Conservation (phyloP, 2,113 vertebrate genomes). For the Ploceus nigricollis region DNA sequence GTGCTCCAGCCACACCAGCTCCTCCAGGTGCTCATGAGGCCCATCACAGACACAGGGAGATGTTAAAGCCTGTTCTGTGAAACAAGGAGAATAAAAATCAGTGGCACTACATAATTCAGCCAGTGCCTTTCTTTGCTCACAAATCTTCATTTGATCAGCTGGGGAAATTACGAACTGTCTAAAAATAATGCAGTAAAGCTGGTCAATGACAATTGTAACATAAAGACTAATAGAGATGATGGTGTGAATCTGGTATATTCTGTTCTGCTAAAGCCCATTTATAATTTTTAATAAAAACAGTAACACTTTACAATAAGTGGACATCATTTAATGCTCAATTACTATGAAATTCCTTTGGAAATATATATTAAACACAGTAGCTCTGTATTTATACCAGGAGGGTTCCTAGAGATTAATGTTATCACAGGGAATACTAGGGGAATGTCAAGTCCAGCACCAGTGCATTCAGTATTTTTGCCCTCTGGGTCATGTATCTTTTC, state of each 20-base stretch:
- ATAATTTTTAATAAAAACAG: slow-evolving; percentile 61
- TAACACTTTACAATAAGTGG: slow-evolving; percentile 53
- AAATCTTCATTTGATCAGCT: slow-evolving; percentile 61
- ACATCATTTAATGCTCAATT: slow-evolving; percentile 68
- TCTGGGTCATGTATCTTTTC: background rate
- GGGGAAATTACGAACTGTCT: slow-evolving; percentile 58
- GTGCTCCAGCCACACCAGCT: background rate
- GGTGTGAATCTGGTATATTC: slow-evolving; percentile 12
- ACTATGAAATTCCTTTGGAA: slow-evolving; percentile 65
- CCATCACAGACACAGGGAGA: background rate
- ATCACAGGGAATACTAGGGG: slow-evolving; percentile 40
- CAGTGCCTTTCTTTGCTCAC: slow-evolving; percentile 6
- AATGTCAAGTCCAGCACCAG: slow-evolving; percentile 46
- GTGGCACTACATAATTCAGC: slow-evolving; percentile 21
- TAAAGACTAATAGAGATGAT: slow-evolving; percentile 30
- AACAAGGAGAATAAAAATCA: slow-evolving; percentile 55
- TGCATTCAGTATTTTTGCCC: slow-evolving; percentile 1
- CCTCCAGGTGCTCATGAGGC: background rate
- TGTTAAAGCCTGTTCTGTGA: background rate
- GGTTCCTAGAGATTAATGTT: slow-evolving; percentile 57
- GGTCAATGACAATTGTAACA: slow-evolving; percentile 51
- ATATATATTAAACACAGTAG: slow-evolving; percentile 53
- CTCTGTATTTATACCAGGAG: slow-evolving; percentile 35
- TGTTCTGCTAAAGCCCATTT: slow-evolving; percentile 48
- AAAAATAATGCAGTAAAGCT: slow-evolving; percentile 64